Percentiles rank a stretch among this genome's conserved stretches.
These are phyloP conservation scores for Plebejus melissa DNA, from an alignment of 2,888 invertebrate species.

Conservation along the genomic window DNA sequence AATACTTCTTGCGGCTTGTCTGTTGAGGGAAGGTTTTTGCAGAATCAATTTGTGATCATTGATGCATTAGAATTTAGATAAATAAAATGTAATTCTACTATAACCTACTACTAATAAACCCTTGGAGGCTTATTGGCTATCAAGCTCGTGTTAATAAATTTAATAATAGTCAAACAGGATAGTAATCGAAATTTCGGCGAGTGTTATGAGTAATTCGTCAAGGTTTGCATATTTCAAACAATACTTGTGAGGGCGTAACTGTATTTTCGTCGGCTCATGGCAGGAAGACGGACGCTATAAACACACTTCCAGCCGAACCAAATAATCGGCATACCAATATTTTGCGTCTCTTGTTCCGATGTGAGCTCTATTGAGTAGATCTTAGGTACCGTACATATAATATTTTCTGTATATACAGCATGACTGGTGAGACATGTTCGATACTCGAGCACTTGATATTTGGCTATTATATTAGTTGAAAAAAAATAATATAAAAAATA, in stretches of 20 bases:
- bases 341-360: constrained; percentile 32
- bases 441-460: too few species aligned
- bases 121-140: neutral
- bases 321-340: constrained; percentile 48
- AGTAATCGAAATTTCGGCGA: constrained; percentile 52
- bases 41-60: neutral
- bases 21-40: neutral
- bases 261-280: constrained; percentile 72
- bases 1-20: neutral
- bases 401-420: neutral
- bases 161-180: neutral
- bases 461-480: too few species aligned
- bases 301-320: constrained; percentile 64
- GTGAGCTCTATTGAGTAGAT: constrained; percentile 24
- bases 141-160: neutral
- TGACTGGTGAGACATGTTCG: too few species aligned
- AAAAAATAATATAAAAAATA: too few species aligned
- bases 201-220: constrained; percentile 73
- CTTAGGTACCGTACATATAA: neutral
- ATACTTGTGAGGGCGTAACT: constrained; percentile 71
- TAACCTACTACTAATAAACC: too few species aligned
- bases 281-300: constrained; percentile 78
- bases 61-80: neutral
- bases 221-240: constrained; percentile 77
- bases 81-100: too few species aligned